A percentile compares a stretch with the other conserved stretches of the same genome.
phyloP scores from a whole-genome alignment of 2,797 vertebrate species.

The Lemur catta region DNA sequence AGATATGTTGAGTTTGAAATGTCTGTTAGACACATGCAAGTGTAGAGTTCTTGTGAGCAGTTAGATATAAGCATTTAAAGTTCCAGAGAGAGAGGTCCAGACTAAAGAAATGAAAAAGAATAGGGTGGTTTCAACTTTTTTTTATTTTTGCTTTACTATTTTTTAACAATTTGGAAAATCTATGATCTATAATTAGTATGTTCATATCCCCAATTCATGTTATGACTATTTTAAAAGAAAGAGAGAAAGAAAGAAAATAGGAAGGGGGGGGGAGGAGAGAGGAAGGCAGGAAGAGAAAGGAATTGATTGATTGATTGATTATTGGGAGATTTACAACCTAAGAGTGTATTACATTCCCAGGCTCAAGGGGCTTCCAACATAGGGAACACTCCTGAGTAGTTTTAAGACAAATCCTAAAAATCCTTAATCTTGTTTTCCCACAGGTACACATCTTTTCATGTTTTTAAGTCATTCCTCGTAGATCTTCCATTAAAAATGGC shows the following conservation, averaged over 20 bases:
- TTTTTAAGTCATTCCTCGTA: slow-evolving; percentile 32
- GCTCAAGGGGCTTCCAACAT: not conserved
- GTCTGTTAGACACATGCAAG: not conserved
- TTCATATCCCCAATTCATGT: not conserved
- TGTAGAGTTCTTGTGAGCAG: not conserved
- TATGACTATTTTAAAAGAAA: slow-evolving; percentile 7
- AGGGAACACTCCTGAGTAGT: not conserved
- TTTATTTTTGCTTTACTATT: not conserved
- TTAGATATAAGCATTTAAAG: not conserved
- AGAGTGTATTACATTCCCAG: not conserved
- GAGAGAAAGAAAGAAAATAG: not conserved
- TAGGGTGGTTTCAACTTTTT: not conserved
- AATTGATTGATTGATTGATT: not conserved
- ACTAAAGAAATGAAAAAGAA: slow-evolving; percentile 24
- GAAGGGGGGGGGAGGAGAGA: not conserved
- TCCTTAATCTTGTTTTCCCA: slow-evolving; percentile 13
- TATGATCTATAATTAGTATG: slow-evolving; percentile 16
- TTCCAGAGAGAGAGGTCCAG: slow-evolving; percentile 11
- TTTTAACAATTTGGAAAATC: slow-evolving; percentile 39
- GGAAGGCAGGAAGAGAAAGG: not conserved
- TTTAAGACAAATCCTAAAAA: slow-evolving; percentile 14
- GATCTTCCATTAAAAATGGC: slow-evolving; percentile 57
- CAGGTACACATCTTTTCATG: not conserved
- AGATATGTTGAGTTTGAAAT: not conserved
- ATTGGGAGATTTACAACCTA: not conserved